These are phyloP conservation scores for Choreutis nemorana DNA, from an alignment of 2,888 invertebrate genomes.

Conservation along the genomic window DNA sequence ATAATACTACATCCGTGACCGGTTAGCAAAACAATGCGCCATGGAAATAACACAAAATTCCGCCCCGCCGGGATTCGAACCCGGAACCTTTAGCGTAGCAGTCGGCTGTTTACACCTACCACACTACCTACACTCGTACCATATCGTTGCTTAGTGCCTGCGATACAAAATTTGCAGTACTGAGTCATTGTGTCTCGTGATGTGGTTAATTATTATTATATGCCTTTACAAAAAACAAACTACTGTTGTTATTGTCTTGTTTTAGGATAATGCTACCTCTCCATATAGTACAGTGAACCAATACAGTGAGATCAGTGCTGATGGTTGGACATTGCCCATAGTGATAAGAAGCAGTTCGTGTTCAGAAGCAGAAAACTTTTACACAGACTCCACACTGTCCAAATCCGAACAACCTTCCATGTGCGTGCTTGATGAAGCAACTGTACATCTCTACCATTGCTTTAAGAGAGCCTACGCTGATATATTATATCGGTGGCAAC, in stretches of 20 bases:
- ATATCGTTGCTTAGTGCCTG: too few species aligned
- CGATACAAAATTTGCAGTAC: too few species aligned
- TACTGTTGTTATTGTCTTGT: slow-evolving; percentile 3
- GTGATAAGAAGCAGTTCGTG: slow-evolving; percentile 84
- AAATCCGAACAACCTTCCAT: slow-evolving; percentile 34
- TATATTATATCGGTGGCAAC: slow-evolving; percentile 84
- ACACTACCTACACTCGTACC: too few species aligned
- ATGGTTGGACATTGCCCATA: slow-evolving; percentile 78
- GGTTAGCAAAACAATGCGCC: too few species aligned
- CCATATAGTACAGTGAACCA: slow-evolving; percentile 90
- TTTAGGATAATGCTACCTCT: slow-evolving; percentile 73
- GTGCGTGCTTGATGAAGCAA: slow-evolving; percentile 50
- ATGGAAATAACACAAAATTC: too few species aligned
- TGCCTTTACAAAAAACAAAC: not conserved
- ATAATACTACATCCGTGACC: too few species aligned
- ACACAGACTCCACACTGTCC: slow-evolving; percentile 39
- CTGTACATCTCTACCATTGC: slow-evolving; percentile 75
- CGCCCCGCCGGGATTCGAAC: too few species aligned
- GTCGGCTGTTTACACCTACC: too few species aligned
- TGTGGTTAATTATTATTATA: too few species aligned
- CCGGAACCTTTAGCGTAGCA: too few species aligned
- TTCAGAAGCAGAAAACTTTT: slow-evolving; percentile 83
- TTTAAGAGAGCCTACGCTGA: slow-evolving; percentile 91
- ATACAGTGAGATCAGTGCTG: slow-evolving; percentile 75
- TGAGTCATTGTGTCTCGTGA: too few species aligned